Base-by-base conservation (phyloP, 2,888 invertebrate species). In the Eristalis tenax region DNA sequence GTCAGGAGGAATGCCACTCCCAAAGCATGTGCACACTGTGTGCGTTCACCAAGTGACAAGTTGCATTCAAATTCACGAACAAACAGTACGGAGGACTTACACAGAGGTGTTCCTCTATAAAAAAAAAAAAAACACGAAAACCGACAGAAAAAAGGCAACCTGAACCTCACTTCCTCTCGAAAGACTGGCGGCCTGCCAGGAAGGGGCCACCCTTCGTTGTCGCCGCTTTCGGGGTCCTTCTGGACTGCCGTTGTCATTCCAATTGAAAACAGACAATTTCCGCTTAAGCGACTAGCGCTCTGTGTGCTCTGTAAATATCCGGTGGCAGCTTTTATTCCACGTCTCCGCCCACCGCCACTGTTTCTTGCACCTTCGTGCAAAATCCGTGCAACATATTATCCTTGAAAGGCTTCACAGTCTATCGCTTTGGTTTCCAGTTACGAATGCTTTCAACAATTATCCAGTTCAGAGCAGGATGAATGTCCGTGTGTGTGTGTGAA, bases 211-310 rank as follows among this genome's bases (percentile, higher is more conserved):
- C 76, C 64, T 26, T 22, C 38, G 56, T 18, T 18, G 38, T 56
- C 40, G 15, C 5, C 18, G 26, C 22, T n/a, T 22, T 40, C 40
- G 64, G 4, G 56, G 38, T 76, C 40, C 26, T 13, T 69, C 78
- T 69, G 74, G 66, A 59, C 70, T 70, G 73, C 64, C 56, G 59
- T 76, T 56, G 66, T 59, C 75, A 32, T 66, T 80, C 73, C 75
- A 83, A 83, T 87, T 79, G 83, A 83, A 87, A 87, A 83, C 87
- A 87, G 87, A 87, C 87, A 87, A 87, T 87, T 87, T 87, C 87
- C 87, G 83, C 71, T 83, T 68, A 65, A 75, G 78, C 82, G 70
- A 86, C 82, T 78, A 61, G 86, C 82, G 79, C 75, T 75, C 78
- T 79, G 79, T 80, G 79, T 83, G 79, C 83, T 83, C 80, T 80